Conservation (phyloP, 2,113 vertebrate genomes). For the Mormyrus iriodes region DNA sequence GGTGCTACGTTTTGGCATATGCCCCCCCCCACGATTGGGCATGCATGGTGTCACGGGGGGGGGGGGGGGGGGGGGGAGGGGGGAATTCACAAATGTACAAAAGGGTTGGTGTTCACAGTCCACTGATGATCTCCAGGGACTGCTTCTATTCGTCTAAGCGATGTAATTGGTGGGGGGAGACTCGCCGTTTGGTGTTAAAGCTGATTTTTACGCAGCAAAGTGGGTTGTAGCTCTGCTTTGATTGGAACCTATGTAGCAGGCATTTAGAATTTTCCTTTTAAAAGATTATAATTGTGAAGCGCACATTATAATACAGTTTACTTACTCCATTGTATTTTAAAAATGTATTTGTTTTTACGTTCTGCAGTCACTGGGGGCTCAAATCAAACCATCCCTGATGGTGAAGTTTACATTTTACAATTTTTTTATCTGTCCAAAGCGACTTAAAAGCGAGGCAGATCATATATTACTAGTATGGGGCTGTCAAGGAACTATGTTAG, state of each 20-base stretch:
- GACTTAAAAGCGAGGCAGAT: neutral
- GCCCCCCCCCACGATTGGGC: neutral
- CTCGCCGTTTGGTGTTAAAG: neutral
- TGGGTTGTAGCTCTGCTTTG: neutral
- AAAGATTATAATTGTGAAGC: neutral
- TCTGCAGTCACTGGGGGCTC: neutral
- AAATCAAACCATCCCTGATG: neutral
- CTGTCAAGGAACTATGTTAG: neutral
- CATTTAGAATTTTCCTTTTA: neutral
- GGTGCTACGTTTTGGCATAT: neutral
- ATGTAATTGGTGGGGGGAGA: slow-evolving; percentile 1
- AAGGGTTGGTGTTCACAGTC: slow-evolving; percentile 49
- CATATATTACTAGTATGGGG: neutral
- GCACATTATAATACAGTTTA: neutral
- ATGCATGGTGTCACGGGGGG: neutral
- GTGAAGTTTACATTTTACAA: neutral
- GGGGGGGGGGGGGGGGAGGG: neutral
- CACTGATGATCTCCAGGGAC: slow-evolving; percentile 51
- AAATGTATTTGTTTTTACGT: neutral
- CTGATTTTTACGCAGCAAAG: neutral
- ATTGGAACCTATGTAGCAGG: neutral
- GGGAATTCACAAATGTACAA: slow-evolving; percentile 6
- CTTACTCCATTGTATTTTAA: neutral
- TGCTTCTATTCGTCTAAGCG: slow-evolving; percentile 17
- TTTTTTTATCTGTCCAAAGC: neutral